A percentile compares a stretch with the other conserved stretches of the same genome.
These are phyloP conservation scores for Julus scandinavius DNA, from an alignment of 2,888 invertebrate genomes.

Conservation along the genomic window DNA sequence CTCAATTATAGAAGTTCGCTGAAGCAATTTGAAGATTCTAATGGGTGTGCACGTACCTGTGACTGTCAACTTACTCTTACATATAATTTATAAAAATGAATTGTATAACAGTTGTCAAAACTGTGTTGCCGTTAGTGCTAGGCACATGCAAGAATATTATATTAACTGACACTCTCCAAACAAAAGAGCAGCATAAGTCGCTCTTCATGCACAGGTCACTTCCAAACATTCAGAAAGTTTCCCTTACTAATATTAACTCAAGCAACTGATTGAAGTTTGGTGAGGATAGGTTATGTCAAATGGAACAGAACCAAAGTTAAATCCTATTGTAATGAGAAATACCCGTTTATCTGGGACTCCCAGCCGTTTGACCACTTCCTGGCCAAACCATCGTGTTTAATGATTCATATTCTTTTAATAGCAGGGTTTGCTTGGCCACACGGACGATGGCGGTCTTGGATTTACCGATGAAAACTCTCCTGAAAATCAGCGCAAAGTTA, in stretches of 20 bases:
- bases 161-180: not conserved
- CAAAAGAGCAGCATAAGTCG: not conserved
- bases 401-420: not conserved
- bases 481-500: not conserved
- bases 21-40: not conserved
- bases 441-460: constrained; percentile 52
- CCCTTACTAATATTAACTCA: too few relatives aligned
- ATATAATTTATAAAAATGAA: too few relatives aligned
- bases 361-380: too few relatives aligned
- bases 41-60: not conserved
- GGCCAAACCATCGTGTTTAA: not conserved
- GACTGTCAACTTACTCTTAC: not conserved
- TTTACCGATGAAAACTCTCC: constrained; percentile 44
- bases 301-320: too few relatives aligned
- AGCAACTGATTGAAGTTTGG: too few relatives aligned
- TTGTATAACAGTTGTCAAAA: too few relatives aligned
- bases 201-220: too few relatives aligned
- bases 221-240: too few relatives aligned
- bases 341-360: too few relatives aligned
- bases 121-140: too few relatives aligned
- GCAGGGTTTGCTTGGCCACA: constrained; percentile 26
- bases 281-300: too few relatives aligned
- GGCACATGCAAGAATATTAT: not conserved
- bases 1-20: not conserved
- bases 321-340: too few relatives aligned